phyloP scores from a whole-genome alignment of 2,113 vertebrate species.

The Pachycephala philippinensis region DNA sequence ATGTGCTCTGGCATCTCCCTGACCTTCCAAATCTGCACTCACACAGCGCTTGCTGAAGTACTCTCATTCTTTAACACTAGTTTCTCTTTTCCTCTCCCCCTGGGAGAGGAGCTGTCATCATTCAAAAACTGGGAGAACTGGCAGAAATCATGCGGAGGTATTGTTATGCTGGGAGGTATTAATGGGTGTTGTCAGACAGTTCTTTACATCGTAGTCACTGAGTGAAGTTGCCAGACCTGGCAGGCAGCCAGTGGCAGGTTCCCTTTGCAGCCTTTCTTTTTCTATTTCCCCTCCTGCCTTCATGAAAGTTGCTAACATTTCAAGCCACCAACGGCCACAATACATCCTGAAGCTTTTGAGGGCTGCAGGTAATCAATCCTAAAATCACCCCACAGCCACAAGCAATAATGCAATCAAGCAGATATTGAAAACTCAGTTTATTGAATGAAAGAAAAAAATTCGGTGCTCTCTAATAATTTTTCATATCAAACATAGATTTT shows the following conservation, averaged over 20 bases:
- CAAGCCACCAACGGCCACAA: not conserved
- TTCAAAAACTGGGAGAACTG: not conserved
- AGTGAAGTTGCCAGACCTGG: not conserved
- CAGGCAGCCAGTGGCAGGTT: not conserved
- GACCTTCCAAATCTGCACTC: not conserved
- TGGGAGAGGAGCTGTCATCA: not conserved
- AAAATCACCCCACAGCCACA: not conserved
- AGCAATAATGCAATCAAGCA: not conserved
- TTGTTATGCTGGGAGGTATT: not conserved
- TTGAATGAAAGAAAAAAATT: not conserved
- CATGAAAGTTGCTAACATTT: not conserved
- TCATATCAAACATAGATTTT: not conserved
- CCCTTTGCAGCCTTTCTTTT: not conserved
- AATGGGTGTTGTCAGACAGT: not conserved
- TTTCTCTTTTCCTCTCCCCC: not conserved
- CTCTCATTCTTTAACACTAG: not conserved
- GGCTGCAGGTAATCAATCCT: not conserved
- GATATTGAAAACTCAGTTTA: not conserved
- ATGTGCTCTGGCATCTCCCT: not conserved
- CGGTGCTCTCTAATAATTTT: not conserved
- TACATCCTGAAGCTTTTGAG: not conserved
- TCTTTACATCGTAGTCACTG: not conserved
- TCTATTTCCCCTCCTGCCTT: not conserved
- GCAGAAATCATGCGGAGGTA: not conserved
- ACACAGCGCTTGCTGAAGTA: not conserved